Conservation (phyloP, 1,140 invertebrate species). For the Oppia nitens region DNA sequence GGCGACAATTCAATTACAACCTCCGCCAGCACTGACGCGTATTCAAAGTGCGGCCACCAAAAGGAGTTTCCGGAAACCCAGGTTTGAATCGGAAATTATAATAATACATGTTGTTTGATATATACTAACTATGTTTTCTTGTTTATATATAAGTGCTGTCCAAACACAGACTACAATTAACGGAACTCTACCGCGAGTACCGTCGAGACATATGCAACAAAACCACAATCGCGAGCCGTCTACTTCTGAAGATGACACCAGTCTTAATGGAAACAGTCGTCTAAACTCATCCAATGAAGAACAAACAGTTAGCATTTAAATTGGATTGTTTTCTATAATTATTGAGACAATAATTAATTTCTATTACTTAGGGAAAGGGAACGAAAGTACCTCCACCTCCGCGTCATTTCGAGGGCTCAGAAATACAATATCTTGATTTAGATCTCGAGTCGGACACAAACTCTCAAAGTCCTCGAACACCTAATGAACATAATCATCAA, state of each 20-base stretch:
- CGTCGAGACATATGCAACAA: neutral
- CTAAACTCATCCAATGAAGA: neutral
- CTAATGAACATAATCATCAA: neutral
- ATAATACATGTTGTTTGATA: neutral
- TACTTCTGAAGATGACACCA: slow-evolving; percentile 3
- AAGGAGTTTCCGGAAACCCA: slow-evolving; percentile 19
- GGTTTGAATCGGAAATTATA: slow-evolving; percentile 7
- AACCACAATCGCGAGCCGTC: neutral
- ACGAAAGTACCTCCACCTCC: neutral
- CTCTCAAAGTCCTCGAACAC: slow-evolving; percentile 3
- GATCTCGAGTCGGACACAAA: slow-evolving; percentile 13
- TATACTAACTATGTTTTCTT: neutral
- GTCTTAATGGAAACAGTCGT: neutral
- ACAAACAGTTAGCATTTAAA: neutral
- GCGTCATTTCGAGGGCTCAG: neutral
- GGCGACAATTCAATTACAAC: neutral
- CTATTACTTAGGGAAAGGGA: neutral
- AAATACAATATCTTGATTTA: slow-evolving; percentile 14
- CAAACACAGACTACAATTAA: neutral
- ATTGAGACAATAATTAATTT: neutral
- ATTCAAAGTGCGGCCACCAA: slow-evolving; percentile 5
- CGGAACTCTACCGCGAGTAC: neutral
- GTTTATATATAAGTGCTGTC: neutral
- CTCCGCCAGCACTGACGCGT: slow-evolving; percentile 26
- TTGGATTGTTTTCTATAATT: neutral